These are phyloP conservation scores for Epizoanthus scotinus DNA, from an alignment of 92 coral and sea anemone species.

Conservation along the genomic window DNA sequence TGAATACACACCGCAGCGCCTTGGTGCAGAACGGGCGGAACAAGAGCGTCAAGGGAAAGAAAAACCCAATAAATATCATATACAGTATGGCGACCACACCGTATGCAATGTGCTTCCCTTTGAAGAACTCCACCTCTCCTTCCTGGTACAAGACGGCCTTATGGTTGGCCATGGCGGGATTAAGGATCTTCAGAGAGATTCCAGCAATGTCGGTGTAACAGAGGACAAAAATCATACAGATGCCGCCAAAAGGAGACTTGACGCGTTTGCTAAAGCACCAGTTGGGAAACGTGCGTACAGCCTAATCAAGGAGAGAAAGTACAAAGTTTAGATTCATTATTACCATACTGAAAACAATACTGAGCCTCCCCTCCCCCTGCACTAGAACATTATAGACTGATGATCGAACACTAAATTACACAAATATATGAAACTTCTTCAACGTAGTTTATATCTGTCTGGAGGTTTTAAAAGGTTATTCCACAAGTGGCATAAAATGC, in stretches of 20 bases:
- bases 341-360: no score
- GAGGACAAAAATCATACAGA: constrained; percentile 87
- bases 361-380: no score
- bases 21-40: constrained; percentile 72
- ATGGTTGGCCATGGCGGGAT: constrained; percentile 45
- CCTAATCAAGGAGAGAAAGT: not conserved
- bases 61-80: constrained; percentile 64
- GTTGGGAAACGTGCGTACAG: constrained; percentile 62
- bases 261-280: constrained; percentile 70
- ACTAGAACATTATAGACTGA: no score
- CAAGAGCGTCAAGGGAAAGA: constrained; percentile 83
- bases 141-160: constrained; percentile 54
- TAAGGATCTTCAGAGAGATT: constrained; percentile 71
- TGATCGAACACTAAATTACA: no score
- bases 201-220: constrained; percentile 82
- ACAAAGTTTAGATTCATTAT: no score
- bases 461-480: no score
- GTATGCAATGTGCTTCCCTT: constrained; percentile 69
- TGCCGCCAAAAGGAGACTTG: constrained; percentile 75
- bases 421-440: no score
- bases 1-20: constrained; percentile 59
- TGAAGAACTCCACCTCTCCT: constrained; percentile 66
- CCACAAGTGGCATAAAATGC: no score
- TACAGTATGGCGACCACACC: constrained; percentile 66
- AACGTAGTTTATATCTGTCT: no score